These are phyloP conservation scores for Piaya cayana DNA, from an alignment of 2,113 vertebrate genomes.

Conservation along the genomic window DNA sequence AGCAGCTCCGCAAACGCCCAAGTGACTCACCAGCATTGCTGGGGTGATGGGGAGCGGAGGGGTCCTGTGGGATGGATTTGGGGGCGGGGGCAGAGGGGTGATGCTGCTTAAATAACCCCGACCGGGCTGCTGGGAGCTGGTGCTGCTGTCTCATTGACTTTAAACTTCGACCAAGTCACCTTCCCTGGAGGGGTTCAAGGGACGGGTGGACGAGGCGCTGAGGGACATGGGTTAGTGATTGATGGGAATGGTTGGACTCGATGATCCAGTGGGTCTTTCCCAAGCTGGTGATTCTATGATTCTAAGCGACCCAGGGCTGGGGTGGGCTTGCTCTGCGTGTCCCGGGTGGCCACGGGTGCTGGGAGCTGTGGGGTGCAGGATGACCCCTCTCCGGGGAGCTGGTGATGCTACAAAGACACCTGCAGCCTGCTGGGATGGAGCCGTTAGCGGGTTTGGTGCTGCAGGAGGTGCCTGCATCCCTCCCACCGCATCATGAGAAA, in stretches of 20 bases:
- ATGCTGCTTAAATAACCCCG: rapidly evolving
- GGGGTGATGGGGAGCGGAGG: rapidly evolving
- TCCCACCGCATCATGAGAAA: rapidly evolving
- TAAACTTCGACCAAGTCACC: neutral
- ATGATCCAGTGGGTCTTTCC: too few species aligned
- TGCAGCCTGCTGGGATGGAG: rapidly evolving
- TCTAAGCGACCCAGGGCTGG: too few species aligned
- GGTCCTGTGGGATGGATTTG: rapidly evolving
- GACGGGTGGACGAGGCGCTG: too few species aligned
- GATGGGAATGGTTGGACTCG: too few species aligned
- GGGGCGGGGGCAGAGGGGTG: neutral
- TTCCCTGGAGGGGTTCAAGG: too few species aligned
- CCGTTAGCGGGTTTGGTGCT: neutral
- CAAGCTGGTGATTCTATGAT: too few species aligned
- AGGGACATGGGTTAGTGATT: too few species aligned
- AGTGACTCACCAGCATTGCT: neutral
- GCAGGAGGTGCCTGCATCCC: neutral
- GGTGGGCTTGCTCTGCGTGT: neutral
- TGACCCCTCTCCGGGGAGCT: neutral
- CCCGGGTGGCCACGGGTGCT: neutral
- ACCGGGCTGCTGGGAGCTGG: neutral
- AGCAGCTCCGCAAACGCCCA: neutral
- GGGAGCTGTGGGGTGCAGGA: neutral
- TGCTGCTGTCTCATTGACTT: neutral
- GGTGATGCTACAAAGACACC: neutral